Percentiles rank a stretch among this genome's conserved stretches.
These are phyloP conservation scores for Climacteris rufus DNA, from an alignment of 2,113 vertebrate species.

Conservation along the genomic window DNA sequence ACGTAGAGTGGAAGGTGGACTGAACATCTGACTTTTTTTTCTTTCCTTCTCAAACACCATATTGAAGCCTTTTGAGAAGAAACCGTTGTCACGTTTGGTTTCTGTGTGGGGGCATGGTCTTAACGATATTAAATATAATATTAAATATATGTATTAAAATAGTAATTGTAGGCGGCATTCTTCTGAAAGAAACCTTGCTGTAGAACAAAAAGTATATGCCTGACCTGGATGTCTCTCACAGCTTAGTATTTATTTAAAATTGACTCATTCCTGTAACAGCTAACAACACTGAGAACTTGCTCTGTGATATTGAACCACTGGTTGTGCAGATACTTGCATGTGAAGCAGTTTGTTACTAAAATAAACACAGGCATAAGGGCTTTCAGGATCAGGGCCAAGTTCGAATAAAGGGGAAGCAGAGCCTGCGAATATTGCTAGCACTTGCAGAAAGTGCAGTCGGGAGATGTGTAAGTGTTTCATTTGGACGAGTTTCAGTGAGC, in stretches of 20 bases:
- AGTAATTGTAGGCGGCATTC: background rate
- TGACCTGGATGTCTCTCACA: background rate
- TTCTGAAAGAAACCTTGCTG: background rate
- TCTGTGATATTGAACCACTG: background rate
- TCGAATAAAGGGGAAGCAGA: background rate
- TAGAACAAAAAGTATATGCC: background rate
- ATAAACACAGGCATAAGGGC: constrained; percentile 19
- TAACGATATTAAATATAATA: background rate
- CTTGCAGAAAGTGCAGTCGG: background rate
- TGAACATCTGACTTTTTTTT: background rate
- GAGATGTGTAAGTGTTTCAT: background rate
- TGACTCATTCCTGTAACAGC: background rate
- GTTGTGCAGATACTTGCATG: constrained; percentile 13
- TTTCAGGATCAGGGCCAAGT: constrained; percentile 33
- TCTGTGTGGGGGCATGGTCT: background rate
- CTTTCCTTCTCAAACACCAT: background rate
- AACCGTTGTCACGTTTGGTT: background rate
- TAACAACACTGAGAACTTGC: background rate
- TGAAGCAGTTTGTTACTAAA: constrained; percentile 38
- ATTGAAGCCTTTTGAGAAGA: background rate
- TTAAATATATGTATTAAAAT: background rate
- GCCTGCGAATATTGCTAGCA: background rate
- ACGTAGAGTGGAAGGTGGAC: background rate
- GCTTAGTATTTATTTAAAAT: background rate
- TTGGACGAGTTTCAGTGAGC: background rate